phyloP scores from a whole-genome alignment of 2,888 invertebrate genomes.

The Perdita meconis region DNA sequence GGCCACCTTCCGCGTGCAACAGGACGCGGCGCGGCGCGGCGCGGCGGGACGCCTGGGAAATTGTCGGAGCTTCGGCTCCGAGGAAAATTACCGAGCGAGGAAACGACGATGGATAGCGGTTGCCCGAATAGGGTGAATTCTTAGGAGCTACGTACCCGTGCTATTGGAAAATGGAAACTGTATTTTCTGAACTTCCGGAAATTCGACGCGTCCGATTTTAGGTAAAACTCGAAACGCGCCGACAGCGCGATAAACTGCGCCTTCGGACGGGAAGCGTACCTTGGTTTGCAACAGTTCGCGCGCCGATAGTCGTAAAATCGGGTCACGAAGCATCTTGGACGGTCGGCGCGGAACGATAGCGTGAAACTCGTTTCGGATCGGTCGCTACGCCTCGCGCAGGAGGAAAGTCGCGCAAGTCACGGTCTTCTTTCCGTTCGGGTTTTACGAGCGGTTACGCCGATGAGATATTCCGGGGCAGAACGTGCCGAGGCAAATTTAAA shows the following conservation, averaged over 20 bases:
- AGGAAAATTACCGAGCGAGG: slow-evolving; percentile 15
- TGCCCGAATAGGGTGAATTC: neutral
- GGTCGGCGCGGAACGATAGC: slow-evolving; percentile 14
- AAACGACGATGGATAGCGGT: neutral
- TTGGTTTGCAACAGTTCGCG: slow-evolving; percentile 37
- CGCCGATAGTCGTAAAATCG: slow-evolving; percentile 26
- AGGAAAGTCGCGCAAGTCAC: neutral
- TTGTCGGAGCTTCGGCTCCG: neutral
- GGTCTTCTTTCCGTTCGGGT: neutral
- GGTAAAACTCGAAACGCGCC: neutral
- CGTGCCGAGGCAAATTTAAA: slow-evolving; percentile 30
- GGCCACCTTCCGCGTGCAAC: slow-evolving; percentile 50
- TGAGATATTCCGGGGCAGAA: slow-evolving; percentile 1
- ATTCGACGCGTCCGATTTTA: neutral
- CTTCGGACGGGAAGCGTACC: neutral
- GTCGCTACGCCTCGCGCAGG: neutral
- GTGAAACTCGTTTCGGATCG: neutral
- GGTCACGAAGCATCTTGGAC: slow-evolving; percentile 51
- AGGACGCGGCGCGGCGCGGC: too few species aligned
- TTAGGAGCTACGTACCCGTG: too few species aligned
- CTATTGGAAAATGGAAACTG: too few species aligned
- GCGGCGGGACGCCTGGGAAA: slow-evolving; percentile 35
- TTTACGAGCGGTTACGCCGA: neutral
- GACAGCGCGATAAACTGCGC: slow-evolving; percentile 1
- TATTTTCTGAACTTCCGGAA: neutral